Conservation (phyloP, 2,888 invertebrate species). For the Shargacucullia verbasci region DNA sequence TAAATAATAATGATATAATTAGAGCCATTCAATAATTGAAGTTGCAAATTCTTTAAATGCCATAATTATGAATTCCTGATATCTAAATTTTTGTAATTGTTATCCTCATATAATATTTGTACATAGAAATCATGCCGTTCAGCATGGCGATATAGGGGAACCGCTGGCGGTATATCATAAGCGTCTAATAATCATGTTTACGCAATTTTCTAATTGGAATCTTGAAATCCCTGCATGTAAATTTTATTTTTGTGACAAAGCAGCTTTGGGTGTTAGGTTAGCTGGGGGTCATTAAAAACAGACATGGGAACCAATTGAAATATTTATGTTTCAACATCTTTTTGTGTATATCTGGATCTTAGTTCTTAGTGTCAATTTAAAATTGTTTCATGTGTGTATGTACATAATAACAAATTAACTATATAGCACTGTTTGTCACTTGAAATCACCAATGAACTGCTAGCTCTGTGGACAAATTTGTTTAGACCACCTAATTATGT, state of each 20-base stretch:
- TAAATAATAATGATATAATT: conserved; percentile 67
- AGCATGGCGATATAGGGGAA: conserved; percentile 47
- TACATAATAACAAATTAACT: conserved; percentile 75
- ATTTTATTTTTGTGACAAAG: conserved; percentile 62
- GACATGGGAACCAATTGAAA: conserved; percentile 36
- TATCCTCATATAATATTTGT: conserved; percentile 51
- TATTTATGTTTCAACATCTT: conserved; percentile 42
- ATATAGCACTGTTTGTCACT: conserved; percentile 79
- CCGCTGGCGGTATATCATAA: conserved; percentile 79
- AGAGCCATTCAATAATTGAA: conserved; percentile 69
- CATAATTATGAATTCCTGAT: conserved; percentile 66
- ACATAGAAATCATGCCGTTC: conserved; percentile 46
- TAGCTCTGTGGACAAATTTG: conserved; percentile 74
- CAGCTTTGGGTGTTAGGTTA: conserved; percentile 67
- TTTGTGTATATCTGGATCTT: conserved; percentile 61
- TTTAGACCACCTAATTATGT: conserved; percentile 81
- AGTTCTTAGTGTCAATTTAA: conserved; percentile 68
- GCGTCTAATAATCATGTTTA: conserved; percentile 66
- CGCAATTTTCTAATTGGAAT: conserved; percentile 55
- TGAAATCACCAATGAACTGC: conserved; percentile 79
- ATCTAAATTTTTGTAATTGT: conserved; percentile 50
- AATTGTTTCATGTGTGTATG: conserved; percentile 73
- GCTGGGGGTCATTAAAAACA: conserved; percentile 40
- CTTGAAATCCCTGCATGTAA: conserved; percentile 65
- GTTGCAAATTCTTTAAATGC: conserved; percentile 64